Evolutionary conservation across 1,140 invertebrate species (phyloP).

Genomic region (Dolichoris vasculosae): DNA sequence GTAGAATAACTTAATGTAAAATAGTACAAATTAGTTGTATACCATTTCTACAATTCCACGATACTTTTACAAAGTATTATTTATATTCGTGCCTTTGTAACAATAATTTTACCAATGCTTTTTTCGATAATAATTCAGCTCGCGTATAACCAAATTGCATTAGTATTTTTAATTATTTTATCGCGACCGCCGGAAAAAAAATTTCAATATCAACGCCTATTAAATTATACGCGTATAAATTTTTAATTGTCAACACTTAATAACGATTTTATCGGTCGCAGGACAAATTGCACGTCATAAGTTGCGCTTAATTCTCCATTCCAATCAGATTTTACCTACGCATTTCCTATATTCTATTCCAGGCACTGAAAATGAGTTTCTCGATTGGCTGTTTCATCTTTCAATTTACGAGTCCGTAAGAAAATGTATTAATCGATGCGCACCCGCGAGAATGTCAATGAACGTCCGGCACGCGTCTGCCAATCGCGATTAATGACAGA

Average conservation of each 20-base stretch:
- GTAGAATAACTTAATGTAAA: too few species aligned
- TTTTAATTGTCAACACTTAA: background rate
- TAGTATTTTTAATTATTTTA: too few species aligned
- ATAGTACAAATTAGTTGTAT: too few species aligned
- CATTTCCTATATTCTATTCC: background rate
- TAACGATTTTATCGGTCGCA: background rate
- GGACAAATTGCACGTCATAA: background rate
- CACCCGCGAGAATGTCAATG: conserved; percentile 14
- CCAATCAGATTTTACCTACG: background rate
- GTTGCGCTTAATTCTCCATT: background rate
- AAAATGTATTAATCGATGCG: background rate
- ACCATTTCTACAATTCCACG: too few species aligned
- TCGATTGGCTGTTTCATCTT: conserved; percentile 8
- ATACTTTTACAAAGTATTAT: too few species aligned
- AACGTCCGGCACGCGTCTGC: conserved; percentile 53
- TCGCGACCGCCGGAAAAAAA: too few species aligned
- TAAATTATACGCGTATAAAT: background rate
- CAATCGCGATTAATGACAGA: conserved; percentile 59
- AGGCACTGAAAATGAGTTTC: background rate
- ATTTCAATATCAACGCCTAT: background rate
- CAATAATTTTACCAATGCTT: too few species aligned
- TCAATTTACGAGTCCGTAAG: background rate
- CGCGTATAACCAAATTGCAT: too few species aligned
- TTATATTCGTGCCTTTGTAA: too few species aligned
- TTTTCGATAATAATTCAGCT: too few species aligned